Conservation (phyloP, 2,113 vertebrate species). For the Ascaphus truei region DNA sequence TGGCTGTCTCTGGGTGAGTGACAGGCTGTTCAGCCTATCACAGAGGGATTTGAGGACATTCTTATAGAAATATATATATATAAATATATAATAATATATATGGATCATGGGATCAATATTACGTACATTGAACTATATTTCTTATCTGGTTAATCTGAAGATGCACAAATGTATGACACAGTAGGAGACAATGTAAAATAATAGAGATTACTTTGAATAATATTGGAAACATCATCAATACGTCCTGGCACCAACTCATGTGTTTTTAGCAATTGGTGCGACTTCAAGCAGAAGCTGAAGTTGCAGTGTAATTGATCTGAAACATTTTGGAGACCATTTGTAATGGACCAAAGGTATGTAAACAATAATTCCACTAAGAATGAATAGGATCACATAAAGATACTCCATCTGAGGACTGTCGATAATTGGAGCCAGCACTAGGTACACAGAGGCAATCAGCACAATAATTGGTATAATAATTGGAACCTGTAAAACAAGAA, state of each 20-base stretch:
- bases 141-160: too few species aligned
- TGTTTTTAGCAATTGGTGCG: constrained; percentile 65
- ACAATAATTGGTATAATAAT: constrained; percentile 72
- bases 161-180: too few species aligned
- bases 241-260: not conserved
- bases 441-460: constrained; percentile 68
- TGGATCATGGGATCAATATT: too few species aligned
- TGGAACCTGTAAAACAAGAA: constrained; percentile 66
- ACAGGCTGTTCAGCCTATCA: too few species aligned
- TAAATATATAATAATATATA: too few species aligned
- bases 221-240: too few species aligned
- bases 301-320: constrained; percentile 66
- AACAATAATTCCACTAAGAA: constrained; percentile 70
- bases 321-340: constrained; percentile 60
- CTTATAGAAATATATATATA: too few species aligned
- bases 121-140: too few species aligned
- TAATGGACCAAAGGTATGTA: constrained; percentile 79
- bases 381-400: constrained; percentile 73
- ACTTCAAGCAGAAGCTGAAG: constrained; percentile 85
- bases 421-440: constrained; percentile 78
- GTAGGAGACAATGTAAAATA: too few species aligned
- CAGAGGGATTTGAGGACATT: too few species aligned
- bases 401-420: constrained; percentile 73
- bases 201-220: too few species aligned
- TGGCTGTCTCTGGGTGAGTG: too few species aligned